Base-by-base conservation (phyloP, 2,888 invertebrate genomes). In the Machimus atricapillus region DNA sequence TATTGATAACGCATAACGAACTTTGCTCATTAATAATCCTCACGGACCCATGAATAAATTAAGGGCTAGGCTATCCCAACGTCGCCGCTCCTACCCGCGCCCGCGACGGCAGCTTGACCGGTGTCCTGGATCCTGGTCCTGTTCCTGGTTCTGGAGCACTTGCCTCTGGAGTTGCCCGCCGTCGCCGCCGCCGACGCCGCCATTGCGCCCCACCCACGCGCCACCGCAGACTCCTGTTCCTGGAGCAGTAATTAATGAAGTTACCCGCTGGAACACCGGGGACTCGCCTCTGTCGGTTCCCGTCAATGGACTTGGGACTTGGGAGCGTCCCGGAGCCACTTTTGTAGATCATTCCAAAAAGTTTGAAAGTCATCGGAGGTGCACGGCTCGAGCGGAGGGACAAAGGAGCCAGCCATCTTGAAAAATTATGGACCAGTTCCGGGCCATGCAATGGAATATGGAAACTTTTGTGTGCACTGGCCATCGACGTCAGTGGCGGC, bases 341-440 rank as follows among this genome's bases (percentile, higher is more conserved):
- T 66, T 66, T 66, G 40, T 66, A 66, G 82, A 83, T 83, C 46
- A 66, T 83, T 66, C 46, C 82, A 12, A 83, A 83, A 83, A 83
- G 82, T 83, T 83, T 83, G 82, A 83, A 83, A 83, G 82, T 83
- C 82, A 83, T 66, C 37, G 58, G 66, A 83, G 82, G 82, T 83
- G 66, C 31, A 37, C 9, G 14, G 14, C 12, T 58, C 14, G 27
- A 27, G 31, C 56, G 56, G 40, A 23, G 66, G 66, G 14, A 83
- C 82, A 83, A 83, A 83, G 37, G 82, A 83, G 27, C 37, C 82
- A 83, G 23, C 82, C 82, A 83, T 83, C 82, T 83, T 83, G 82
- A 83, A 83, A 83, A 83, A 83, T 83, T 83, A 83, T 83, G 82
- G 82, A n/a, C 82, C 66, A 83, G 37, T 83, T 83, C 82, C 82